Conservation (phyloP, 2,797 vertebrate species). For the Manis javanica region DNA sequence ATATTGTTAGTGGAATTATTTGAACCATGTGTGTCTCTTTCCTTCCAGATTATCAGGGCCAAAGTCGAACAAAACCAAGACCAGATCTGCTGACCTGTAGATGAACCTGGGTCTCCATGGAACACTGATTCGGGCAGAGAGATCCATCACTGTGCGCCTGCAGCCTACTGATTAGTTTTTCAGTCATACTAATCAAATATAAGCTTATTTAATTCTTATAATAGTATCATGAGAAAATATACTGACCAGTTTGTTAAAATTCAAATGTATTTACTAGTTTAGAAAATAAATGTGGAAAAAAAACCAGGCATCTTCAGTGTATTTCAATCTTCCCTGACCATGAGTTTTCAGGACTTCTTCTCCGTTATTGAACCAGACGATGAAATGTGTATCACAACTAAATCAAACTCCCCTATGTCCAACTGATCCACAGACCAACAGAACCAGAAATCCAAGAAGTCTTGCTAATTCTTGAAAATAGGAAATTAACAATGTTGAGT, state of each 20-base stretch:
- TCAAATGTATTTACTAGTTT: conserved; percentile 46
- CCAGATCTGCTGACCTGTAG: conserved; percentile 59
- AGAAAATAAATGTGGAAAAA: conserved; percentile 26
- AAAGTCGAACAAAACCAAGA: conserved; percentile 8
- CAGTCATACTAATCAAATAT: conserved; percentile 56
- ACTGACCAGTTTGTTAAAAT: conserved; percentile 42
- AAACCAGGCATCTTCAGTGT: background rate
- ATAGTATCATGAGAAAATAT: conserved; percentile 46
- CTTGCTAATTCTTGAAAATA: conserved; percentile 2
- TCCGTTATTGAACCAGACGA: background rate
- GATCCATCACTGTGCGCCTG: background rate
- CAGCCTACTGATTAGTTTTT: conserved; percentile 45
- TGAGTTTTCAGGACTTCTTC: background rate
- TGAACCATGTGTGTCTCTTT: background rate
- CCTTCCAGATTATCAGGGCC: background rate
- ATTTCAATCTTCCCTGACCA: background rate
- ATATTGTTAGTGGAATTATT: background rate
- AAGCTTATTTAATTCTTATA: conserved; percentile 59
- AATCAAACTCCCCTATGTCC: background rate
- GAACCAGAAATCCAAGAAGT: background rate
- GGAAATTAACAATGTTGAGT: background rate
- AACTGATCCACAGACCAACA: background rate
- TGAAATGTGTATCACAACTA: background rate
- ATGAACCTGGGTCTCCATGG: conserved; percentile 50
- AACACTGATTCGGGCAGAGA: background rate